Conservation (phyloP, 2,888 invertebrate species). For the Platycnemis pennipes region DNA sequence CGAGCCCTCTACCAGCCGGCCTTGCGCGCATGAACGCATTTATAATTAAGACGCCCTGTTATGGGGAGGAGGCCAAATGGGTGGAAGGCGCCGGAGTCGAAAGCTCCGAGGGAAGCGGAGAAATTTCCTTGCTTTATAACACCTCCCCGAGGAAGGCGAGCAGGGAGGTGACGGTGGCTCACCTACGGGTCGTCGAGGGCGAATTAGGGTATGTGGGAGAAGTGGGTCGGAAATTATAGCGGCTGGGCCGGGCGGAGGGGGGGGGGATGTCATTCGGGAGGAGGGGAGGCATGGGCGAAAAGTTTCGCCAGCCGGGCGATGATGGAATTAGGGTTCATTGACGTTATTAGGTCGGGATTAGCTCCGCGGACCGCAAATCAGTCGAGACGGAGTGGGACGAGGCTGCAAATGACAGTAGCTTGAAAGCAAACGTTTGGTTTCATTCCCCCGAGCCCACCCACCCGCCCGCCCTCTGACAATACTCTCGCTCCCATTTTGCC, state of each 20-base stretch:
- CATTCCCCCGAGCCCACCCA: background rate
- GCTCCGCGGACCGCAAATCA: background rate
- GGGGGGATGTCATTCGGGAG: no score
- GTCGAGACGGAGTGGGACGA: background rate
- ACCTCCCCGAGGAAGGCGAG: background rate
- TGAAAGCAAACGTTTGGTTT: background rate
- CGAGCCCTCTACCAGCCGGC: background rate
- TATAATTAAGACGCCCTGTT: background rate
- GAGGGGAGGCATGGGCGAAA: background rate
- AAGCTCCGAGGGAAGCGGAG: background rate
- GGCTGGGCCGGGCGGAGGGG: background rate
- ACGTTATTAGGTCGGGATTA: slow-evolving; percentile 39
- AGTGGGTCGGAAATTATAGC: slow-evolving; percentile 15
- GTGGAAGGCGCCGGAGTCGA: background rate
- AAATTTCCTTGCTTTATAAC: background rate
- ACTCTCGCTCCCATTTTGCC: slow-evolving; percentile 10
- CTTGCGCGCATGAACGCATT: slow-evolving; percentile 21
- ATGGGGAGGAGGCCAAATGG: background rate
- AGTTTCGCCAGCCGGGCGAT: background rate
- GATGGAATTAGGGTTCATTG: slow-evolving; percentile 28
- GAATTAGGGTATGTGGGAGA: background rate
- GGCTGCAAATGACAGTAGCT: background rate
- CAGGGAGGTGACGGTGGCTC: background rate
- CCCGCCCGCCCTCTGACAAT: background rate
- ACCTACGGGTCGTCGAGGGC: background rate